Evolutionary conservation across 2,888 invertebrate genomes (phyloP).

Genomic region (Lasius platythorax): DNA sequence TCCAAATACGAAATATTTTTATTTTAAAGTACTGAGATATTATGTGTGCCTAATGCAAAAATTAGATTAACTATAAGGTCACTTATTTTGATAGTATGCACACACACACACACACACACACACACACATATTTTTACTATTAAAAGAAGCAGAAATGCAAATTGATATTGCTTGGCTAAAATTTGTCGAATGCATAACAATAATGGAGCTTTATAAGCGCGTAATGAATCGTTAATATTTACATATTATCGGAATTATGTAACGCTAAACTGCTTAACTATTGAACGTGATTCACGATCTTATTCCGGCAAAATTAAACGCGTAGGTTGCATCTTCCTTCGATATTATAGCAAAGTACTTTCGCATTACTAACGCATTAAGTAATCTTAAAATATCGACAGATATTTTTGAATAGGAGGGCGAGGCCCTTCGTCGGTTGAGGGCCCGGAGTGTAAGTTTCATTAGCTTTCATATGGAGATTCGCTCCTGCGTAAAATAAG

Average conservation of each 20-base stretch:
- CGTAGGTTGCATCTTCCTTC: background rate
- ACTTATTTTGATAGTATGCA: background rate
- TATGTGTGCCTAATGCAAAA: background rate
- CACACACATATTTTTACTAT: background rate
- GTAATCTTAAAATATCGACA: background rate
- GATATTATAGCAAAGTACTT: background rate
- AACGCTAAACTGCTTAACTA: background rate
- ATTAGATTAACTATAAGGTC: constrained; percentile 4
- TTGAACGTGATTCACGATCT: background rate
- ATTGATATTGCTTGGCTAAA: background rate
- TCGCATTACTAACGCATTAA: background rate
- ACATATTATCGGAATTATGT: background rate
- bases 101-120: too few species aligned
- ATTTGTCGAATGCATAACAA: constrained; percentile 12
- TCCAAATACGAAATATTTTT: background rate
- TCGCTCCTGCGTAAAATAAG: constrained; percentile 52
- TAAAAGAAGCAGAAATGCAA: background rate
- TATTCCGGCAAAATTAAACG: background rate
- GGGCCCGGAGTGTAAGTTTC: constrained; percentile 21
- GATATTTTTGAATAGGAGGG: constrained; percentile 6
- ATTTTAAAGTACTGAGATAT: background rate
- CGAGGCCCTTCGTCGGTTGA: background rate
- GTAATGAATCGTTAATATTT: constrained; percentile 21
- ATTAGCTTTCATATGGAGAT: constrained; percentile 38
- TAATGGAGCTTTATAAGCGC: background rate